These are phyloP conservation scores for Chamaedrilus cognettii DNA, from an alignment of 2,888 invertebrate genomes.

Conservation along the genomic window DNA sequence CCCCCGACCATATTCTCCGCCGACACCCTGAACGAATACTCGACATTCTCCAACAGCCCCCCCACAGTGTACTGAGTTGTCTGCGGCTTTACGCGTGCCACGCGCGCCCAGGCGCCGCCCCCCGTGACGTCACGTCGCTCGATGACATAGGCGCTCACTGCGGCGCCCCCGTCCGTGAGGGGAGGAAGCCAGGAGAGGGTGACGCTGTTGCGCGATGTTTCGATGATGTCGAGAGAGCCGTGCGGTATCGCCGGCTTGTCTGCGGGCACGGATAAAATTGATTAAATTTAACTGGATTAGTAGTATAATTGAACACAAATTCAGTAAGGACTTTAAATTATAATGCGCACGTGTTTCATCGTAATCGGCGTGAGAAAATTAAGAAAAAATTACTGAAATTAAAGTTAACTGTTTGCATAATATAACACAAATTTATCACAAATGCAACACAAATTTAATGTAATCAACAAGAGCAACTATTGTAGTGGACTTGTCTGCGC, in stretches of 20 bases:
- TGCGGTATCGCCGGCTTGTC: constrained; percentile 66
- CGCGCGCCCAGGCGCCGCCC: constrained; percentile 87
- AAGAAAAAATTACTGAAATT: no score
- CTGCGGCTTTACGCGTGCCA: constrained; percentile 80
- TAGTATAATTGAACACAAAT: no score
- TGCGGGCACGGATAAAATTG: constrained; percentile 7
- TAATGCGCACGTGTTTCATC: no score
- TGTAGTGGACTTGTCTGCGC: no score
- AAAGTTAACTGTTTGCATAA: no score
- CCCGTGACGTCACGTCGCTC: constrained; percentile 66
- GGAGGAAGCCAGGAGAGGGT: constrained; percentile 84
- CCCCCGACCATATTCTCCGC: constrained; percentile 84
- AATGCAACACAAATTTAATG: no score
- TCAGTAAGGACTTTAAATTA: no score
- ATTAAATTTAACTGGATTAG: no score
- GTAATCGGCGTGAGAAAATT: no score
- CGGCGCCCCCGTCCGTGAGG: constrained; percentile 89
- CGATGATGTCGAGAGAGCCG: constrained; percentile 70
- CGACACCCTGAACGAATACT: constrained; percentile 82
- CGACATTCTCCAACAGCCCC: constrained; percentile 73
- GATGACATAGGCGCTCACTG: constrained; percentile 82
- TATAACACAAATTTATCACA: no score
- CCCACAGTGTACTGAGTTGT: constrained; percentile 46
- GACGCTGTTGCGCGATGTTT: constrained; percentile 47
- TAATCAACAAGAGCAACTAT: no score